Evolutionary conservation across 2,113 vertebrate species (phyloP), one percentile per base, ranked within the genome.

Genomic region (Heliornis fulica): DNA sequence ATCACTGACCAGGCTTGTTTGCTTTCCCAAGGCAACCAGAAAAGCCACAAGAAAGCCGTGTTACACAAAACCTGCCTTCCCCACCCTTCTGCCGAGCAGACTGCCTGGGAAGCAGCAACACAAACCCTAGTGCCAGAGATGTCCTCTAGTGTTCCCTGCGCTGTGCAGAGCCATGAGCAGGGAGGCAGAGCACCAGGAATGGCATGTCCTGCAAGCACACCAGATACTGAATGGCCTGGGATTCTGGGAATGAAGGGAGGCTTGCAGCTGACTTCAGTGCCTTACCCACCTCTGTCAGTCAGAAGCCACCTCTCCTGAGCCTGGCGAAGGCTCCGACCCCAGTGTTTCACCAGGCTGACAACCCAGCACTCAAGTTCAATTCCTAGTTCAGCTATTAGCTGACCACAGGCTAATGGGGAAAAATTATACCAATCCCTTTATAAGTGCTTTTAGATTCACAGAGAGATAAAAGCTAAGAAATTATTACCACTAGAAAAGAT

Each of bases 381-480:
- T 91, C 53, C 51, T 54, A 86, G 28, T 74, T 86, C 80, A 76
- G 66, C 57, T 69, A 4, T 50, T 38, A 72, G 87, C 6, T 83
- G 71, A 54, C 38, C 41, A 79, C 54, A 53, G 83, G 66, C 70
- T 91, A 83, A 90, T 5, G 18, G 64, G 59, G 66, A 80, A 88
- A 91, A 94, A 51, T 85, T 36, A 87, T 25, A 77, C 31, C 83
- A 38, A 88, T 95, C 74, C 69, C 54, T 65, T 59, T 32, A 1
- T 66, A 96, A 93, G 83, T 70, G 71, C 76, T 96, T 93, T 86
- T 80, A 83, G 91, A 86, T 89, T 94, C 86, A 57, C 28, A 50
- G 60, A 28, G 63, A 90, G 46, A 79, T 77, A 90, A 91, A 79
- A 96, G 48, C 57, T 57, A 76, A 68, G 57, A 60, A 77, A 91